Base-by-base conservation (phyloP, 2,797 vertebrate species). In the Phoebastria nigripes region DNA sequence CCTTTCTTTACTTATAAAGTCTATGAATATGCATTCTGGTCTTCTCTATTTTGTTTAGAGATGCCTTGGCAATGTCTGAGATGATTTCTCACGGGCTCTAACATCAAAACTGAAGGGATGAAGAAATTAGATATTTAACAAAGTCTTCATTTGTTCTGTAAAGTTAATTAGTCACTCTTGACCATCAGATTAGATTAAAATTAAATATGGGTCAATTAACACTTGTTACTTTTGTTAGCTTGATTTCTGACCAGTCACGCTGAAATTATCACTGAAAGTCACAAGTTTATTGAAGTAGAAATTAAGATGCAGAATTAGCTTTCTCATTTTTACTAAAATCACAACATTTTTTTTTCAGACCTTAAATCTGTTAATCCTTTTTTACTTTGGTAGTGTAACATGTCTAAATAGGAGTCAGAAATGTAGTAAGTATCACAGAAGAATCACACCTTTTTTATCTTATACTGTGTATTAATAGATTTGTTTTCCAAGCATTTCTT, bases 181-280 rank as follows among this genome's bases (percentile, higher is more conserved):
- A 93, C 89, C 8, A 10, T 94, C 89, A 81, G 87, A 93, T 93
- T 91, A 88, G 91, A 91, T 95, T 94, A 94, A 96, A 97, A 92
- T 96, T 94, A 97, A 96, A 91, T 94, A 96, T 92, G 94, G 82
- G 89, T 96, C 95, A 97, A 96, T 94, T 96, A 96, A 69, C 79
- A 90, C 74, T 95, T 95, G 82, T 72, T 96, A 83, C 74, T 96
- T 95, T 69, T 93, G 63, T 91, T 94, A 92, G 84, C 76, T 94
- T 91, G 4, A 15, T 89, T 93, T 92, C 93, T 96, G 94, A 86
- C 76, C 89, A 91, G 74, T 93, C 87, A 88, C 0, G 1, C 87
- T 71, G 84, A 95, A 94, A 96, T 96, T 71, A 87, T 74, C 79
- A 41, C 65, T 42, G 69, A 73, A 94, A 94, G 19, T 35, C 47